These are phyloP conservation scores for Sylvia borin DNA, from an alignment of 2,797 vertebrate genomes.

Conservation along the genomic window DNA sequence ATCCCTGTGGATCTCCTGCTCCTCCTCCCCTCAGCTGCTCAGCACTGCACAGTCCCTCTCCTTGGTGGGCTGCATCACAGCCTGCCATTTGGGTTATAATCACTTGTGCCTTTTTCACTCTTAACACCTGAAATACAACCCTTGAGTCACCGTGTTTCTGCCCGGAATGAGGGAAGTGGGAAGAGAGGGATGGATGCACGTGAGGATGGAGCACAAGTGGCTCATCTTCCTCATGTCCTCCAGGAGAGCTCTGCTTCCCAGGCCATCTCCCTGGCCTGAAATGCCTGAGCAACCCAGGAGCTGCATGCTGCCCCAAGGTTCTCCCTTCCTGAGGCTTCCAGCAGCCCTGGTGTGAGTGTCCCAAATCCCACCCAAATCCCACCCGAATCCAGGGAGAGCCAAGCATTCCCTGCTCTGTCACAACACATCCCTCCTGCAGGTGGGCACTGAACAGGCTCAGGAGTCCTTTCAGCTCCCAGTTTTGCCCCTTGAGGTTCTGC, in stretches of 20 bases:
- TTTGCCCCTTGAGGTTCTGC: neutral
- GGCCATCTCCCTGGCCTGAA: neutral
- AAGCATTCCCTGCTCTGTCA: fast-evolving
- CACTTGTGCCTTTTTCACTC: neutral
- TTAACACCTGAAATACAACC: neutral
- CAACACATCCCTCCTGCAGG: neutral
- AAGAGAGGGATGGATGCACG: neutral
- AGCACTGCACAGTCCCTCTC: neutral
- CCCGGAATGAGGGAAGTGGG: neutral
- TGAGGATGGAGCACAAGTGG: neutral
- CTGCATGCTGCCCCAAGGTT: neutral
- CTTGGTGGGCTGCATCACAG: neutral
- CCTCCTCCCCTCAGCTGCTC: neutral
- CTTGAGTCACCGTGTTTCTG: neutral
- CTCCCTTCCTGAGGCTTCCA: neutral
- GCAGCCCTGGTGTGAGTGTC: neutral
- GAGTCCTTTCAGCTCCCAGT: neutral
- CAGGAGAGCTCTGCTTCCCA: neutral
- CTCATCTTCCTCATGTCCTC: neutral
- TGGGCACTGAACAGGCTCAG: neutral
- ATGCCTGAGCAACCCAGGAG: neutral
- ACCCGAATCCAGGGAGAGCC: neutral
- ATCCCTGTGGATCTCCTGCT: neutral
- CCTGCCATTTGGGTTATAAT: neutral
- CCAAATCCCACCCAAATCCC: neutral